Base-by-base conservation (phyloP, 2,113 vertebrate species). In the Galbula dea region DNA sequence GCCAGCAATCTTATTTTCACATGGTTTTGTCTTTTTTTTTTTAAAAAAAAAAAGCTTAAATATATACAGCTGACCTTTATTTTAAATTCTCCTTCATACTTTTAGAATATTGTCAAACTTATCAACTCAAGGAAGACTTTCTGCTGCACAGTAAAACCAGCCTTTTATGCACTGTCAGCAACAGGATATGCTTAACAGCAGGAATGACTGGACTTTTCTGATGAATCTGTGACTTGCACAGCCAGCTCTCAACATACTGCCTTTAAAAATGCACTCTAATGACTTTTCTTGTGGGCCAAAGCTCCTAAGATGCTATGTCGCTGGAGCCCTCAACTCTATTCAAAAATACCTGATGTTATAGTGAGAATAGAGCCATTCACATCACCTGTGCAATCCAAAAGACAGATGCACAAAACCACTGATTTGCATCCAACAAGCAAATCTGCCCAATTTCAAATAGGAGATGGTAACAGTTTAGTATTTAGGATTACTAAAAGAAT, bases 41-140 rank as follows among this genome's bases (percentile, higher is more conserved):
- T 71, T 86, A n/a, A n/a, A n/a, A n/a, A n/a, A n/a, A n/a, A n/a
- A n/a, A 90, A 81, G 65, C 24, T 89, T 77, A 86, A 92, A 49
- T 34, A 89, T 27, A 65, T 65, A 75, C 1, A 7, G 14, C n/a
- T 88, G 49, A 88, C 62, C 62, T 95, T 85, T 86, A 77, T 80
- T 83, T 90, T 75, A 80, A 88, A 66, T 62, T 87, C n/a, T n/a
- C n/a, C 57, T 72, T 79, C 46, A 74, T 37, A 57, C 41, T 90
- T 89, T 24, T 9, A 81, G 24, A 86, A 86, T 86, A 45, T 23
- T 55, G 32, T 86, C 58, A 80, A 39, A 79, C 16, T 51, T 79
- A 68, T 79, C 75, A n/a, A n/a, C n/a, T n/a, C n/a, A n/a, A n/a
- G n/a, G n/a, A n/a, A n/a, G n/a, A 61, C n/a, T 66, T 91, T 66